These are phyloP conservation scores for Mongoloraphidia duomilia DNA, from an alignment of 2,888 invertebrate species.

Conservation along the genomic window DNA sequence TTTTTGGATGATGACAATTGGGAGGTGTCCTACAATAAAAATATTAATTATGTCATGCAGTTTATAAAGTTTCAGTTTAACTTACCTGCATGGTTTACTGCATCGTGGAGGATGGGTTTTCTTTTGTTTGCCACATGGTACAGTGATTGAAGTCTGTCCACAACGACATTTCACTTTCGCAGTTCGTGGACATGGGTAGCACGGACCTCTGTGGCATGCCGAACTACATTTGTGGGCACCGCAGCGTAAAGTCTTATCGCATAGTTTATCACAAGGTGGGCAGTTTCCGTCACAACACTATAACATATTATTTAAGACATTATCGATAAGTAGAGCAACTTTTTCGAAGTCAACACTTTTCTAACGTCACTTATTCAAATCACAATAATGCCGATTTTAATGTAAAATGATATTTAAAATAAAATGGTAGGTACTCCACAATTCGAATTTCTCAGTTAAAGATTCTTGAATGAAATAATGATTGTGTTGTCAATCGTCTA, in stretches of 20 bases:
- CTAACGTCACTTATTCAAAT: too few species aligned
- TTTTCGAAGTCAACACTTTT: too few species aligned
- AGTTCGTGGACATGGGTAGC: slow-evolving; percentile 68
- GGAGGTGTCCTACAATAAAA: slow-evolving; percentile 42
- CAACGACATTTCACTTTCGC: slow-evolving; percentile 67
- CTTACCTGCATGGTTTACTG: slow-evolving; percentile 50
- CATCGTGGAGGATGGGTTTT: slow-evolving; percentile 70
- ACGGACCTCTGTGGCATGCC: slow-evolving; percentile 68
- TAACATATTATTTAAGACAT: slow-evolving; percentile 1
- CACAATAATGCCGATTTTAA: too few species aligned
- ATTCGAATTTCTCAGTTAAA: too few species aligned
- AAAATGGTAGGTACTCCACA: too few species aligned
- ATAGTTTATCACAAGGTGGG: slow-evolving; percentile 69
- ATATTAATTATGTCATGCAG: slow-evolving; percentile 1
- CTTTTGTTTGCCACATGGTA: slow-evolving; percentile 75
- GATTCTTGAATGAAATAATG: too few species aligned
- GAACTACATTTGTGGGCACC: slow-evolving; percentile 75
- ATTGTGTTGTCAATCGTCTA: too few species aligned
- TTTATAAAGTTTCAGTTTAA: slow-evolving; percentile 4
- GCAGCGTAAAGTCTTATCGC: slow-evolving; percentile 70
- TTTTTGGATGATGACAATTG: slow-evolving; percentile 67
- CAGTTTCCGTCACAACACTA: slow-evolving; percentile 77
- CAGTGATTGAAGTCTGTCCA: slow-evolving; percentile 57
- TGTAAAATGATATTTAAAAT: too few species aligned
- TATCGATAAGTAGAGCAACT: neutral